These are phyloP conservation scores for Magallana angulata DNA, from an alignment of 1,140 invertebrate species.

Conservation along the genomic window DNA sequence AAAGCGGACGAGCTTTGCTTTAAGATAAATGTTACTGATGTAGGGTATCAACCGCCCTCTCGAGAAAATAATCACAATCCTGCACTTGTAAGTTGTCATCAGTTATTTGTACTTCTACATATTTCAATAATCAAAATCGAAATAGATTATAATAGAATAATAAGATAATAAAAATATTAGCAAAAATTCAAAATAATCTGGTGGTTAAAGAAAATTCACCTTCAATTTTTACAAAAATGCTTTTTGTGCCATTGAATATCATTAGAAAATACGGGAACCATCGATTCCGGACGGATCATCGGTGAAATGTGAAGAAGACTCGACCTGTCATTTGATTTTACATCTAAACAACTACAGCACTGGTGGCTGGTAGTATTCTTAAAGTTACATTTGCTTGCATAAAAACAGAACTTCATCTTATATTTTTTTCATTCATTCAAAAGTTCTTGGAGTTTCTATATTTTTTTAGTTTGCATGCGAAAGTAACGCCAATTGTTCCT, in stretches of 20 bases:
- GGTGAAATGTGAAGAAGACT: conserved; percentile 9
- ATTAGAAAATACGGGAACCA: conserved; percentile 1
- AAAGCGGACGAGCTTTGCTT: conserved; percentile 33
- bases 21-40: conserved; percentile 13
- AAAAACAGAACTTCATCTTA: too few species aligned
- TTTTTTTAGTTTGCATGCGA: not conserved
- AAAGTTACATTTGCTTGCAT: not conserved
- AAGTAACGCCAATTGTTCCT: conserved; percentile 4
- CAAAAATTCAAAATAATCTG: too few species aligned
- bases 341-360: not conserved
- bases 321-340: conserved; percentile 8
- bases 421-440: not conserved
- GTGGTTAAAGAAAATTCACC: too few species aligned
- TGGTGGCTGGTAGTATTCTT: not conserved
- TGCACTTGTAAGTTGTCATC: not conserved
- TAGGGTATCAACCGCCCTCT: not conserved
- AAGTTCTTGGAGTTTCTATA: too few species aligned
- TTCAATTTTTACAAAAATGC: too few species aligned
- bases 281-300: conserved; percentile 2
- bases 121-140: not conserved
- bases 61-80: too few species aligned
- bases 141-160: too few species aligned
- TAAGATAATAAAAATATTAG: too few species aligned
- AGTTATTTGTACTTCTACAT: not conserved
- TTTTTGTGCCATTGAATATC: too few species aligned